A percentile compares a stretch with the other conserved stretches of the same genome.
These are phyloP conservation scores for Cyclura pinguis DNA, from an alignment of 2,797 vertebrate genomes.

Conservation along the genomic window DNA sequence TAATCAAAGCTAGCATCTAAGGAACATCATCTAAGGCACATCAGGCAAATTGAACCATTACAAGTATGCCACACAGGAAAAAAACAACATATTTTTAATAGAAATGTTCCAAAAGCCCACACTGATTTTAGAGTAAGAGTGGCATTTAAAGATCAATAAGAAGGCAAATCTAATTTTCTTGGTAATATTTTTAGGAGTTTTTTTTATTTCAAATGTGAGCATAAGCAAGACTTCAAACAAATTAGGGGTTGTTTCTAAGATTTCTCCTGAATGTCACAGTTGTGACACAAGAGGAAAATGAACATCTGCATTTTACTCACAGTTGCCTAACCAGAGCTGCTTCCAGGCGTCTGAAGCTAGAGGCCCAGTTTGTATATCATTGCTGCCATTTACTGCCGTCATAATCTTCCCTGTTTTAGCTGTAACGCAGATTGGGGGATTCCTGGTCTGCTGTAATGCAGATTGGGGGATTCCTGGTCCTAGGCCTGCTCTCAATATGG, in stretches of 20 bases:
- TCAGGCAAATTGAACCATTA: neutral
- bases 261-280: neutral
- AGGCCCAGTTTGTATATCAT: neutral
- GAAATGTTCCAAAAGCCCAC: neutral
- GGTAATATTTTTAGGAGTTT: neutral
- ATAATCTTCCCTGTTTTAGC: neutral
- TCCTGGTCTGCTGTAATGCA: no score
- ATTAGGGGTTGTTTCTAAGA: neutral
- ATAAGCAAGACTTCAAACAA: neutral
- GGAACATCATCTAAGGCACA: neutral
- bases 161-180: neutral
- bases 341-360: neutral
- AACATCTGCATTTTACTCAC: neutral
- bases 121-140: neutral
- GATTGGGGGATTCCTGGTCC: no score
- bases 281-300: neutral
- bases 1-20: neutral
- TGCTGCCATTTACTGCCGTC: neutral
- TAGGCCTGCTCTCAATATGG: no score
- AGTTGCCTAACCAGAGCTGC: neutral
- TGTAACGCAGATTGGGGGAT: no score
- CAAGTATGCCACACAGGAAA: neutral
- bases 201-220: neutral
- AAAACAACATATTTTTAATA: neutral
- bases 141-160: neutral